A percentile compares a stretch with the other conserved stretches of the same genome.
Evolutionary conservation across 1,140 invertebrate genomes (phyloP).

Genomic region (Drosophila carrolli): DNA sequence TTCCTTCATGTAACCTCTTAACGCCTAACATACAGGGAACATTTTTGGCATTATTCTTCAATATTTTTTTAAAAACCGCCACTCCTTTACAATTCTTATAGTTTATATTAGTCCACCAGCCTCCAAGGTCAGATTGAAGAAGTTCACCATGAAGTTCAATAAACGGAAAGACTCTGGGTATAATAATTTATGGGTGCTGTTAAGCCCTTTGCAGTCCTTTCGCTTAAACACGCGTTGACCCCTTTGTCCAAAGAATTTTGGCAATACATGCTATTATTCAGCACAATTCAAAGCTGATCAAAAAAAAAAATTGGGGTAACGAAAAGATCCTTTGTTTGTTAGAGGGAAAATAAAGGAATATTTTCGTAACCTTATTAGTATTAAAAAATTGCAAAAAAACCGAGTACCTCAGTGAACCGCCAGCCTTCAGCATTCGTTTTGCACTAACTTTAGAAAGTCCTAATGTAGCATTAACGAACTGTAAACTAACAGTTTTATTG

Average conservation of each 20-base stretch:
- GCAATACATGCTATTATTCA: constrained; percentile 24
- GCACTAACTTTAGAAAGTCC: neutral
- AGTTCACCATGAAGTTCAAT: constrained; percentile 16
- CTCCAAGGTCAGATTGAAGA: neutral
- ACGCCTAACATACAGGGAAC: too few species aligned
- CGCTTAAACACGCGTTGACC: neutral
- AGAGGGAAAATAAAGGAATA: neutral
- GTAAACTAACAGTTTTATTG: neutral
- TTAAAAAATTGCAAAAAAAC: neutral
- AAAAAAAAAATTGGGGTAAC: too few species aligned
- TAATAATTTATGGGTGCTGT: constrained; percentile 21
- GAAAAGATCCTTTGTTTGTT: too few species aligned
- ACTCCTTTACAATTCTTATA: neutral
- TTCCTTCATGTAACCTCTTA: too few species aligned
- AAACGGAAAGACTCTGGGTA: constrained; percentile 16
- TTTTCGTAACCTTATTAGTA: neutral
- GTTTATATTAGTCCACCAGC: neutral
- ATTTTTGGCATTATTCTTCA: too few species aligned
- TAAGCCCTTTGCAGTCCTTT: constrained; percentile 3
- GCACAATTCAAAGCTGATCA: neutral
- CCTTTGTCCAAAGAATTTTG: neutral
- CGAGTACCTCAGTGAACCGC: neutral
- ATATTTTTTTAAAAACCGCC: too few species aligned
- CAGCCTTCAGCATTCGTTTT: neutral
- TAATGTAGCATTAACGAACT: neutral